A percentile compares a stretch with the other conserved stretches of the same genome.
Conservation (phyloP, 2,888 invertebrate species). For the Megaustenia siamemsis region DNA sequence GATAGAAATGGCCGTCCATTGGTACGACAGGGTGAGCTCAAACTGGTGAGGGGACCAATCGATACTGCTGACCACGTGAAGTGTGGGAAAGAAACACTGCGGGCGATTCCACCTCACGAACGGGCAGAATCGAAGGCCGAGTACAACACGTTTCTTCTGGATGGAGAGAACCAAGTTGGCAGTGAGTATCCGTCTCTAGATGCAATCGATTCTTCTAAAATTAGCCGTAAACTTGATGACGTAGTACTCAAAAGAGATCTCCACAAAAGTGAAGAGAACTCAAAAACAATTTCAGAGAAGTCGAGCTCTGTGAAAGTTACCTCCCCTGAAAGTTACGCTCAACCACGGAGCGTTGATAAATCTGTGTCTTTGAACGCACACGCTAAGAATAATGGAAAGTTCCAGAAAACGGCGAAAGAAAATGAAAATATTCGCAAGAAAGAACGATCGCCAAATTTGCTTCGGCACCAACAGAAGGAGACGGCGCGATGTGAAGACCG, state of each 20-base stretch:
- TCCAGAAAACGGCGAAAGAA: constrained; percentile 28
- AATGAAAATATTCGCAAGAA: constrained; percentile 23
- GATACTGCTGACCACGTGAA: constrained; percentile 31
- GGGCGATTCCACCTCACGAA: neutral
- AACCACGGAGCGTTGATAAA: too few relatives aligned
- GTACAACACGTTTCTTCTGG: neutral
- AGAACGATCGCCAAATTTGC: constrained; percentile 1
- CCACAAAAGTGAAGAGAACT: neutral
- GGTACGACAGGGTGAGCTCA: neutral
- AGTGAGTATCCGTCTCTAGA: neutral
- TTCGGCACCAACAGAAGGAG: neutral
- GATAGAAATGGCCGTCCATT: neutral
- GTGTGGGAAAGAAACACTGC: constrained; percentile 17
- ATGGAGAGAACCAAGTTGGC: neutral
- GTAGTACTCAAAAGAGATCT: neutral
- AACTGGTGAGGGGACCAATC: neutral
- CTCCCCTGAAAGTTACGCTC: neutral
- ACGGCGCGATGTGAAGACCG: neutral
- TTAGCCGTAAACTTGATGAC: neutral
- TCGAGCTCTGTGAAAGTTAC: neutral
- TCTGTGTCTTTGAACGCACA: too few relatives aligned
- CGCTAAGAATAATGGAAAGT: neutral
- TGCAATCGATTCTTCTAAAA: constrained; percentile 11
- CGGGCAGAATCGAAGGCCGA: neutral
- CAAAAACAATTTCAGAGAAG: too few relatives aligned